Conservation (phyloP, 2,888 invertebrate genomes). For the Drosophila mayaguana region DNA sequence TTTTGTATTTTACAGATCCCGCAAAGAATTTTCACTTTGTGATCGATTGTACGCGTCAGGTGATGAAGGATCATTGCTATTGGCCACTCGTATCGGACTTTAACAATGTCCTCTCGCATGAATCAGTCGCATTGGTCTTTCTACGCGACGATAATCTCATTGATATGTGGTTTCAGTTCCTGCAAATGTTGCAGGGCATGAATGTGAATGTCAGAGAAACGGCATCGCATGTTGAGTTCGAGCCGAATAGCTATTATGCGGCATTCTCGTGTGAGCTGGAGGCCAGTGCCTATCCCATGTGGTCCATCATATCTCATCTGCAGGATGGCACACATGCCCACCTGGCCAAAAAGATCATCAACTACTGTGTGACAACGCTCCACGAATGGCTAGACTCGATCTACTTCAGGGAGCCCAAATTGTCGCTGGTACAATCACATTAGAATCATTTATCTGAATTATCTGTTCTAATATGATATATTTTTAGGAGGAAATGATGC, state of each 20-base stretch:
- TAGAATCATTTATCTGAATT: neutral
- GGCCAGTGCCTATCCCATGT: slow-evolving; percentile 98
- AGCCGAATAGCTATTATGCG: slow-evolving; percentile 98
- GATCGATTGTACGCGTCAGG: slow-evolving; percentile 95
- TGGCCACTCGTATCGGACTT: slow-evolving; percentile 99
- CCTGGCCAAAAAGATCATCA: slow-evolving; percentile 91
- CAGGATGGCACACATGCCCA: slow-evolving; percentile 90
- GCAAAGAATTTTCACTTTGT: slow-evolving; percentile 94
- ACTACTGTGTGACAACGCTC: slow-evolving; percentile 91
- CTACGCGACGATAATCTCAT: slow-evolving; percentile 95
- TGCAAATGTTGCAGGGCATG: slow-evolving; percentile 98
- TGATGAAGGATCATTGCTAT: slow-evolving; percentile 99
- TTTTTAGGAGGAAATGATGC: slow-evolving; percentile 91
- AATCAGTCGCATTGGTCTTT: slow-evolving; percentile 95
- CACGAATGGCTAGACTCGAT: slow-evolving; percentile 96
- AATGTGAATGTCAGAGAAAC: slow-evolving; percentile 97
- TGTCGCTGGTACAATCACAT: slow-evolving; percentile 81
- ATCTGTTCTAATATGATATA: neutral
- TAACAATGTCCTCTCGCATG: slow-evolving; percentile 97
- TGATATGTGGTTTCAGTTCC: slow-evolving; percentile 97
- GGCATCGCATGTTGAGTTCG: slow-evolving; percentile 97
- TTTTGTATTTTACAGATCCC: slow-evolving; percentile 86
- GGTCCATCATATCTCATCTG: slow-evolving; percentile 96
- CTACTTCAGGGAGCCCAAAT: slow-evolving; percentile 89
- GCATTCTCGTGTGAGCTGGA: slow-evolving; percentile 99